Base-by-base conservation (phyloP, 2,113 vertebrate genomes). In the Pseudorasbora parva region DNA sequence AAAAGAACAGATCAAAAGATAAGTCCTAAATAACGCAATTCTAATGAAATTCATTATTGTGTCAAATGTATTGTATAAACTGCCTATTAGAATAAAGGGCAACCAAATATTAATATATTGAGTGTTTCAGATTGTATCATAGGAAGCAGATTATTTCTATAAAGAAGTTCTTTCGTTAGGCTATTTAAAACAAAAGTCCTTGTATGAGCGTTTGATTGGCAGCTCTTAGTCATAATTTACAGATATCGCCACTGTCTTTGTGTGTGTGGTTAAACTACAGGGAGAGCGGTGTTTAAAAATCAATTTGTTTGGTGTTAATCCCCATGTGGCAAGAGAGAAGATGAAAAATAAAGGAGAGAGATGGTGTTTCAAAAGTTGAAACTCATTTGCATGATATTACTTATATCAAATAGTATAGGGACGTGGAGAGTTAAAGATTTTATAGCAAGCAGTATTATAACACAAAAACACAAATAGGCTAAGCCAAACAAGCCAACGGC, bases 241-340 rank as follows among this genome's bases (percentile, higher is more conserved):
- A 12, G 82, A 68, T 69, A 62, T 69, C 72, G 2, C 45, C 4
- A 14, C 21, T 68, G 45, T 66, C 59, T 76, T 64, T 57, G 51
- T 60, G 75, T 66, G 43, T 21, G 56, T 30, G 23, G 23, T 64
- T 49, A 33, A 49, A 47, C 78, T 21, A 14, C 19, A 8, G 25
- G 25, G 60, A 66, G 60, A 62, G 1, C 17, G 7, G 41, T 78
- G 25, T 66, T 80, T 80, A 80, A 33, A 80, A 66, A 80, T 79
- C 77, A 8, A 79, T 79, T 79, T 49, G 25, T 79, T 79, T 79
- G 59, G 77, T 79, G 77, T 79, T 79, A 66, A 79, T 80, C 43
- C 78, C 41, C 60, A 49, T 45, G n/a, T 66, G 59, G 78, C 43
- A 66, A 66, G 43, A 66, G 60, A 80, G 45, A 66, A 51, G 3